A percentile compares a stretch with the other conserved stretches of the same genome.
These are phyloP conservation scores for Phoxinus dragarum DNA, from an alignment of 2,797 vertebrate genomes.

Conservation along the genomic window DNA sequence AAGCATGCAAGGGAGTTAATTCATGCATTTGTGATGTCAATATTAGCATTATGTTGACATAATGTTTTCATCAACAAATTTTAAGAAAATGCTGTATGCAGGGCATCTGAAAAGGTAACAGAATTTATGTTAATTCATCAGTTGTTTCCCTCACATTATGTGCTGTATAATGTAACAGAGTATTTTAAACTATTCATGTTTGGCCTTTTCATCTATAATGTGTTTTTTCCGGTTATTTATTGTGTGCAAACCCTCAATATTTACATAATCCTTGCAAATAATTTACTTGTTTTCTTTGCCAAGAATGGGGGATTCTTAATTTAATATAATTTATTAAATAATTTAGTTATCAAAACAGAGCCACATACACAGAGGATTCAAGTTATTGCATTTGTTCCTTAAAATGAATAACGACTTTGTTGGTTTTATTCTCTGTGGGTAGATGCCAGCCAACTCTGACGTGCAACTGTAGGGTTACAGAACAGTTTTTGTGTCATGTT, in stretches of 20 bases:
- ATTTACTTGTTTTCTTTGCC: conserved; percentile 26
- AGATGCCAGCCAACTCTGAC: conserved; percentile 13
- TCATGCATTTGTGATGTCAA: conserved; percentile 50
- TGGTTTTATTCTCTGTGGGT: not conserved
- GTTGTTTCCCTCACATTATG: conserved; percentile 7
- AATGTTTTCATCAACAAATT: conserved; percentile 36
- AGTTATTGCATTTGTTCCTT: not conserved
- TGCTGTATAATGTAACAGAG: conserved; percentile 32
- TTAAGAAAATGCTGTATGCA: conserved; percentile 5
- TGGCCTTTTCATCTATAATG: not conserved
- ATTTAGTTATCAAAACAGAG: not conserved
- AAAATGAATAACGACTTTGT: not conserved
- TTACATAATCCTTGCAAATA: conserved; percentile 8
- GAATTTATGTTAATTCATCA: conserved; percentile 37
- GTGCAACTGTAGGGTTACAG: conserved; percentile 7
- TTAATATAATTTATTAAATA: not conserved
- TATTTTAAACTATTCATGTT: not conserved
- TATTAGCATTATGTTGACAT: conserved; percentile 57
- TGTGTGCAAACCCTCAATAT: conserved; percentile 14
- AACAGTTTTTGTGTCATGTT: not conserved
- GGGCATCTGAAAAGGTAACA: conserved; percentile 24
- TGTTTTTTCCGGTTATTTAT: conserved; percentile 33
- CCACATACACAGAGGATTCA: not conserved
- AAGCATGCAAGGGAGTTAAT: conserved; percentile 60
- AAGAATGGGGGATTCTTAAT: not conserved